These are phyloP conservation scores for Odocoileus hemionus DNA, from an alignment of 2,113 vertebrate genomes.

Conservation along the genomic window DNA sequence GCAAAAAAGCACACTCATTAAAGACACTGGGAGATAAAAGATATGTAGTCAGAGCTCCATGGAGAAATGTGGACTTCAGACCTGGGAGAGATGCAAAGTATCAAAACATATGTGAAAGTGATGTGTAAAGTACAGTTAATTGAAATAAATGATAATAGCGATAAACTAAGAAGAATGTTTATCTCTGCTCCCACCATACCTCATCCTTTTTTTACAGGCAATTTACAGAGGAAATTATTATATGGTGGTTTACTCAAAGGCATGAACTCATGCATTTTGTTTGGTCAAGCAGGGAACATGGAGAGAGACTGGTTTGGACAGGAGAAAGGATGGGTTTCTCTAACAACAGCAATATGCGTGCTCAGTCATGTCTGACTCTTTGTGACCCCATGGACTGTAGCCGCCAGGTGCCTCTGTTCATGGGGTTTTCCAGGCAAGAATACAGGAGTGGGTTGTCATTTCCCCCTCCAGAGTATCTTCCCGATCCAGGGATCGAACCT, in stretches of 20 bases:
- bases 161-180: neutral
- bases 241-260: neutral
- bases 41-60: neutral
- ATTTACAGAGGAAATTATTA: neutral
- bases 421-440: neutral
- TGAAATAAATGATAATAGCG: neutral
- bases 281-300: neutral
- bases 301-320: neutral
- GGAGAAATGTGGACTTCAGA: neutral
- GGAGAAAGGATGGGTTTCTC: neutral
- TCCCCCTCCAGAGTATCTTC: neutral
- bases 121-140: neutral
- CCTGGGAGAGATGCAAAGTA: neutral
- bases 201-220: neutral
- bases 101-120: neutral
- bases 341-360: neutral
- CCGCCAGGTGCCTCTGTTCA: rapidly evolving
- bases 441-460: neutral
- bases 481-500: neutral
- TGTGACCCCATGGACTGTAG: neutral
- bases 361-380: neutral
- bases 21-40: neutral
- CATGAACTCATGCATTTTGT: too few species aligned
- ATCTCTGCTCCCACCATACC: neutral
- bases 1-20: neutral